Evolutionary conservation across 2,888 invertebrate genomes (phyloP).

Genomic region (Leucophora obtusa): DNA sequence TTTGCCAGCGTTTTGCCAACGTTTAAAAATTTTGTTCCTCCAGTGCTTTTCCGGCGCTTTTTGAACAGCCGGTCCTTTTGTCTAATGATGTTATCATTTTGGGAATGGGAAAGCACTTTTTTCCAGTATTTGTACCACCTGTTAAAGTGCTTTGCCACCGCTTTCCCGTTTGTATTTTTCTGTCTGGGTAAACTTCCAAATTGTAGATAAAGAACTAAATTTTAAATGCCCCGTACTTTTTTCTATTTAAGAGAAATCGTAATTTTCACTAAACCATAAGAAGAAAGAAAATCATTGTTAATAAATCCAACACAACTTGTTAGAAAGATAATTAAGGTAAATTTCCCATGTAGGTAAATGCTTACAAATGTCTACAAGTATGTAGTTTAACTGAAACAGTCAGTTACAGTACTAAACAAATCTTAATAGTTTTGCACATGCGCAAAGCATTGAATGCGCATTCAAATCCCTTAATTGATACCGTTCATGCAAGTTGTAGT

Average conservation of each 20-base stretch:
- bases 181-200: no score
- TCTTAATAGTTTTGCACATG: constrained; percentile 33
- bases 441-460: constrained; percentile 21
- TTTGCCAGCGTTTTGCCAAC: no score
- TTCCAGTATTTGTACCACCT: no score
- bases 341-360: constrained; percentile 20
- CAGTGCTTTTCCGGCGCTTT: no score
- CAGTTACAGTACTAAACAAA: constrained; percentile 13
- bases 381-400: no score
- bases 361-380: not conserved
- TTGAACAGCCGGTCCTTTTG: no score
- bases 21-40: no score
- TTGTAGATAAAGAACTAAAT: not conserved
- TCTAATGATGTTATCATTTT: no score
- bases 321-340: constrained; percentile 17
- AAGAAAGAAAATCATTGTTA: constrained; percentile 32
- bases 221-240: not conserved
- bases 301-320: not conserved
- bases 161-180: no score
- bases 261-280: constrained; percentile 11
- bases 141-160: no score
- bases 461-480: constrained; percentile 45
- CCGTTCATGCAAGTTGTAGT: not conserved
- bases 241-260: constrained; percentile 17
- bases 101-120: no score